Conservation (phyloP, 30 jellyfish, hydroid and myxozoan species). For the Cassiopea xamachana region DNA sequence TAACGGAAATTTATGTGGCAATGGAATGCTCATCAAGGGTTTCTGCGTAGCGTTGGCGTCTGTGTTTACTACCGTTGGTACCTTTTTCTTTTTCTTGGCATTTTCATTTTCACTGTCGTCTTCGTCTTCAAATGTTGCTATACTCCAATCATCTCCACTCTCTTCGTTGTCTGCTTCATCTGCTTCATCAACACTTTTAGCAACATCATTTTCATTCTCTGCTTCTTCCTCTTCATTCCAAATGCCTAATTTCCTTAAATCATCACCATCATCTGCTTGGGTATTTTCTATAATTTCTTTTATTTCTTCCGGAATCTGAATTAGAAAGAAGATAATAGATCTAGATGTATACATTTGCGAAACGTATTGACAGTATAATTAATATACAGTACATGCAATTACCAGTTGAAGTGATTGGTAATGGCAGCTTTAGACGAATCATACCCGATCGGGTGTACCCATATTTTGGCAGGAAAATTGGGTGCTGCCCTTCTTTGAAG, state of each 20-base stretch:
- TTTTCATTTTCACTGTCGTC: neutral
- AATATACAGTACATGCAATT: too few species aligned
- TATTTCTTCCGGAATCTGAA: conserved; percentile 64
- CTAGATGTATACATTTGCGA: too few species aligned
- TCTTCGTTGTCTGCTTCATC: conserved; percentile 61
- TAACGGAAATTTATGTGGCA: conserved; percentile 12
- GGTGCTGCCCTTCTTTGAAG: too few species aligned
- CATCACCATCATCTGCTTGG: conserved; percentile 4
- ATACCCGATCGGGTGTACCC: too few species aligned
- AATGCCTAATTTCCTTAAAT: conserved; percentile 50
- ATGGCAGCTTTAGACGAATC: too few species aligned
- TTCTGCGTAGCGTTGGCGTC: neutral
- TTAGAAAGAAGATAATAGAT: neutral
- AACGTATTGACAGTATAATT: too few species aligned
- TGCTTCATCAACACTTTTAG: conserved; percentile 12
- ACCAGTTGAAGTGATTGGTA: too few species aligned
- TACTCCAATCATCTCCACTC: conserved; percentile 69
- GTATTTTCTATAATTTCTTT: conserved; percentile 26
- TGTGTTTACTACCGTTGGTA: neutral
- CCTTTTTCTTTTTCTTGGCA: neutral
- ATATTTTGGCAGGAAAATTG: too few species aligned
- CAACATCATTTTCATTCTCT: conserved; percentile 22
- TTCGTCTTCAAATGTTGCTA: conserved; percentile 37
- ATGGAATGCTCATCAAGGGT: neutral
- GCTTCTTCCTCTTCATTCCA: conserved; percentile 49